phyloP scores from a whole-genome alignment of 2,113 vertebrate species.

The Scartelaos histophorus region DNA sequence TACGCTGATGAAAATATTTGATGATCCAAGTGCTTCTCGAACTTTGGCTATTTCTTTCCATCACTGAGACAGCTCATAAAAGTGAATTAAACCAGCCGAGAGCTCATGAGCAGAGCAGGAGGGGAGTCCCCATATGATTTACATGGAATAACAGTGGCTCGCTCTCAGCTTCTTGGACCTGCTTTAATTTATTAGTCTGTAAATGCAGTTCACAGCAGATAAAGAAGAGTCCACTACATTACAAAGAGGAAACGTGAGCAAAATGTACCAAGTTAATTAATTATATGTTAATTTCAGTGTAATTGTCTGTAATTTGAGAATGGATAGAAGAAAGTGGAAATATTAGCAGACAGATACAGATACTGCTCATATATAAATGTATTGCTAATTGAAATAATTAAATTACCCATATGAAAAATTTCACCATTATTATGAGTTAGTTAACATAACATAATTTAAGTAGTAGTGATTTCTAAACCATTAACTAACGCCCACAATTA shows the following conservation, averaged over 20 bases:
- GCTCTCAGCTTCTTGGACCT: slow-evolving; percentile 36
- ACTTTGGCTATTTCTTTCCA: slow-evolving; percentile 20
- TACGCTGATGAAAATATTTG: not conserved
- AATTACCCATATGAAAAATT: not conserved
- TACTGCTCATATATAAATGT: not conserved
- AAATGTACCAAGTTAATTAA: not conserved
- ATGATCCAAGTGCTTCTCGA: slow-evolving; percentile 23
- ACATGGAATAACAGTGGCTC: slow-evolving; percentile 51
- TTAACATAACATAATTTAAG: not conserved
- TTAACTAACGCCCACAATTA: not conserved
- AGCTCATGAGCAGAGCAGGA: slow-evolving; percentile 43
- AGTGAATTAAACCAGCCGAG: slow-evolving; percentile 52
- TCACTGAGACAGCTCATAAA: slow-evolving; percentile 43
- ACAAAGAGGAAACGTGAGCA: not conserved
- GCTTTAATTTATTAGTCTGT: slow-evolving; percentile 49
- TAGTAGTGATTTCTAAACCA: not conserved
- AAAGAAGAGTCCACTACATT: not conserved
- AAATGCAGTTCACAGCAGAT: not conserved
- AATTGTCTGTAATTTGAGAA: not conserved
- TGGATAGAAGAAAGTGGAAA: not conserved
- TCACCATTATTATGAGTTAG: not conserved
- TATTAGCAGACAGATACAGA: not conserved
- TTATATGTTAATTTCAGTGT: not conserved
- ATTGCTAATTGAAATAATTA: not conserved
- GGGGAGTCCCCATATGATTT: slow-evolving; percentile 60